Evolutionary conservation across 1,140 invertebrate species (phyloP).

Genomic region (Sitodiplosis mosellana): DNA sequence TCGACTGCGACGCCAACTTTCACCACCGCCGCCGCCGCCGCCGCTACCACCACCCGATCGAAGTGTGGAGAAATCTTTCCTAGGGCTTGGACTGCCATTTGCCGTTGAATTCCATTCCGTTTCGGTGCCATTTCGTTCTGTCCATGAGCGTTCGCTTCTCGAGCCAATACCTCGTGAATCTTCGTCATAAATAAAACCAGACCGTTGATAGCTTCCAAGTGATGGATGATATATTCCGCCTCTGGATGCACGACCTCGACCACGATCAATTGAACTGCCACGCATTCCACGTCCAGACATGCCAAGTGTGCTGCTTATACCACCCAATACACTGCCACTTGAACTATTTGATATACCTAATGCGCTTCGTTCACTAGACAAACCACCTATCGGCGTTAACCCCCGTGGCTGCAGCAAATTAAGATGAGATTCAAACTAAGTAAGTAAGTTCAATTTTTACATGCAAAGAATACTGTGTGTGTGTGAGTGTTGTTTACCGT

Average conservation of each 20-base stretch:
- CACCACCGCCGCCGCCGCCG: constrained; percentile 32
- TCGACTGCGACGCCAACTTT: constrained; percentile 40
- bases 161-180: constrained; percentile 8
- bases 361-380: too few species aligned
- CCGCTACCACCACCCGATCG: constrained; percentile 26
- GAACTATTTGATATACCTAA: neutral
- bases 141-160: constrained; percentile 28
- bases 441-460: too few species aligned
- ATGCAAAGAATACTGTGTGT: too few species aligned
- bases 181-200: constrained; percentile 18
- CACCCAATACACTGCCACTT: neutral
- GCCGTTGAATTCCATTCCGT: constrained; percentile 36
- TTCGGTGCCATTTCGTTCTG: constrained; percentile 37
- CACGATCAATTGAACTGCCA: constrained; percentile 32
- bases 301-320: neutral
- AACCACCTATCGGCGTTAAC: too few species aligned
- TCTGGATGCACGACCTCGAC: constrained; percentile 20
- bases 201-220: constrained; percentile 15
- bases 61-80: constrained; percentile 35
- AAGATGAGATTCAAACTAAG: constrained; percentile 28
- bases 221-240: constrained; percentile 15
- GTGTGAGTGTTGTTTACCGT: constrained; percentile 8
- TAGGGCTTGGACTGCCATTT: constrained; percentile 34
- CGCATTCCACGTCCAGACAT: constrained; percentile 26
- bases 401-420: too few species aligned